Evolutionary conservation across 2,797 vertebrate genomes (phyloP).

Genomic region (Staurois parvus): DNA sequence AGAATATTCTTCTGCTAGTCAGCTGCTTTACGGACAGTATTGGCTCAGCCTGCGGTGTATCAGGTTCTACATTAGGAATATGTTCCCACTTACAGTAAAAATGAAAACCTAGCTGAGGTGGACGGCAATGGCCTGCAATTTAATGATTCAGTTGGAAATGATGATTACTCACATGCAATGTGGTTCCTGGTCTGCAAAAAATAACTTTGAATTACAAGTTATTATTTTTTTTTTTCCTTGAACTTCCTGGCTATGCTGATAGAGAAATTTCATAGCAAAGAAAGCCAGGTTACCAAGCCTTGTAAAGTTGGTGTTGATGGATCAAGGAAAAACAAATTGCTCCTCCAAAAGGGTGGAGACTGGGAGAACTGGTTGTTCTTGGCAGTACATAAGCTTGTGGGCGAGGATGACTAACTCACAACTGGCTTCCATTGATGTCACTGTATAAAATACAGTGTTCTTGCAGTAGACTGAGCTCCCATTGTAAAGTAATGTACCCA

Average conservation of each 20-base stretch:
- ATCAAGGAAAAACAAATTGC: slow-evolving; percentile 59
- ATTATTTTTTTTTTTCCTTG: not conserved
- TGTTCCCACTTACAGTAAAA: slow-evolving; percentile 28
- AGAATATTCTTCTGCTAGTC: not conserved
- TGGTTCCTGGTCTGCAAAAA: slow-evolving; percentile 6
- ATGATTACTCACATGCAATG: slow-evolving; percentile 27
- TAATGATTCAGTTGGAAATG: slow-evolving; percentile 14
- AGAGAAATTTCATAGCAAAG: slow-evolving; percentile 19
- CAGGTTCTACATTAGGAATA: not conserved
- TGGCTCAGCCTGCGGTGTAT: slow-evolving; percentile 46
- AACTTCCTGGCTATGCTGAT: slow-evolving; percentile 7
- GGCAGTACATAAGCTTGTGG: slow-evolving; percentile 1
- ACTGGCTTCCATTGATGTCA: slow-evolving; percentile 25
- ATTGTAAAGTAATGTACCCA: not conserved
- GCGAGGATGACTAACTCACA: slow-evolving; percentile 44
- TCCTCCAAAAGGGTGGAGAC: slow-evolving; percentile 51
- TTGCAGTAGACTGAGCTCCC: slow-evolving; percentile 2
- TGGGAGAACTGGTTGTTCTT: slow-evolving; percentile 61
- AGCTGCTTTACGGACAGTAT: not conserved
- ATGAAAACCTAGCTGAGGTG: slow-evolving; percentile 37
- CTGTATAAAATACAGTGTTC: slow-evolving; percentile 12
- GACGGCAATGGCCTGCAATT: slow-evolving; percentile 5
- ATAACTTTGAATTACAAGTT: slow-evolving; percentile 10
- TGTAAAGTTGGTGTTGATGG: slow-evolving; percentile 54
- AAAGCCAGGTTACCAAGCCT: slow-evolving; percentile 47